phyloP scores from a whole-genome alignment of 2,888 invertebrate genomes.

The Sarcophaga rosellei region DNA sequence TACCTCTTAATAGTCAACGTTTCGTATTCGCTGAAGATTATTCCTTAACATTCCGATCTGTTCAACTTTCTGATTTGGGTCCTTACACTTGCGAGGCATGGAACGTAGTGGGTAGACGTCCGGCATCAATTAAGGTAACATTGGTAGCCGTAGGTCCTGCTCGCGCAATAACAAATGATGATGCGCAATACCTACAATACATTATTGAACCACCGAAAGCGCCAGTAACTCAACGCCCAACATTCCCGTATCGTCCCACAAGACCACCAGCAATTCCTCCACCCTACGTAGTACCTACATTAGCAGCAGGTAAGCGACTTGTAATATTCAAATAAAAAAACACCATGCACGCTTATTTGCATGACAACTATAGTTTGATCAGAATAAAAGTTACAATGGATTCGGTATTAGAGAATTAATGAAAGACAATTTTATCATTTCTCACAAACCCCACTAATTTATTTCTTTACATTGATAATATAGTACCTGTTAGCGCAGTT shows the following conservation, averaged over 20 bases:
- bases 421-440: not conserved
- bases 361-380: not conserved
- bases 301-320: conserved; percentile 63
- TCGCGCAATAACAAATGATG: conserved; percentile 83
- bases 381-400: not conserved
- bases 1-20: conserved; percentile 84
- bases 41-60: conserved; percentile 87
- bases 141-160: conserved; percentile 88
- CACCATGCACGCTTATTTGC: conserved; percentile 20
- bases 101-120: conserved; percentile 87
- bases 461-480: not conserved
- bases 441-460: not conserved
- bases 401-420: not conserved
- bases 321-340: not conserved
- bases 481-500: conserved; percentile 81
- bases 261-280: conserved; percentile 77
- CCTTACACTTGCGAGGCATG: conserved; percentile 95
- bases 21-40: conserved; percentile 87
- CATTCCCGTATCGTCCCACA: conserved; percentile 81
- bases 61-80: conserved; percentile 88
- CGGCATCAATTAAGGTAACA: conserved; percentile 89
- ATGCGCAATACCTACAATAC: conserved; percentile 84
- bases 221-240: conserved; percentile 77
- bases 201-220: conserved; percentile 83
- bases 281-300: conserved; percentile 62